Percentiles rank a stretch among this genome's conserved stretches.
Evolutionary conservation across 2,888 invertebrate genomes (phyloP).

Genomic region (Steromphala cineraria): DNA sequence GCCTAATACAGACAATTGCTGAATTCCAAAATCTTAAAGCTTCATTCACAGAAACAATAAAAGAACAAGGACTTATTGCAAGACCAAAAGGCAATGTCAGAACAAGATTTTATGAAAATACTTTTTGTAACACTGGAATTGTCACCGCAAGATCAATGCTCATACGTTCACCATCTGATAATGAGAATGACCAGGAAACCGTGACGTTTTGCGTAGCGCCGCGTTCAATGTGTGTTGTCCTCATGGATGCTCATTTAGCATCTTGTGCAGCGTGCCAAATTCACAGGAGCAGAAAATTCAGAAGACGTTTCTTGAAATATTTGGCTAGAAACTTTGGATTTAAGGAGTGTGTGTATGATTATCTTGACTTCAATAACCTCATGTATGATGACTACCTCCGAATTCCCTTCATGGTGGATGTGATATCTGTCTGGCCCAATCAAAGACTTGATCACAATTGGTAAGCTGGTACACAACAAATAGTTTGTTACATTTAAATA

Average conservation of each 20-base stretch:
- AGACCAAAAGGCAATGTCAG: neutral
- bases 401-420: constrained; percentile 48
- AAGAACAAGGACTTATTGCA: neutral
- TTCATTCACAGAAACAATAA: neutral
- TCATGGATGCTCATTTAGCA: constrained; percentile 55
- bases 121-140: neutral
- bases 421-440: constrained; percentile 48
- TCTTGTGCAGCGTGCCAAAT: constrained; percentile 47
- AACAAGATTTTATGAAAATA: neutral
- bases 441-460: constrained; percentile 52
- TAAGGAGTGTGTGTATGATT: neutral
- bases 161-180: neutral
- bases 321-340: constrained; percentile 35
- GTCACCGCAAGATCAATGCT: neutral
- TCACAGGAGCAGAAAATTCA: constrained; percentile 43
- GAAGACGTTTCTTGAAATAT: constrained; percentile 48
- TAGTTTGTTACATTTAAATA: neutral
- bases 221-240: constrained; percentile 27
- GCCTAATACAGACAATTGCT: too few relatives aligned
- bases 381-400: constrained; percentile 22
- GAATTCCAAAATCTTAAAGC: too few relatives aligned
- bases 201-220: neutral
- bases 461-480: constrained; percentile 32
- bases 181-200: neutral
- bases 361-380: neutral